These are phyloP conservation scores for Cynopterus brachyotis DNA, from an alignment of 2,113 vertebrate genomes.

Conservation along the genomic window DNA sequence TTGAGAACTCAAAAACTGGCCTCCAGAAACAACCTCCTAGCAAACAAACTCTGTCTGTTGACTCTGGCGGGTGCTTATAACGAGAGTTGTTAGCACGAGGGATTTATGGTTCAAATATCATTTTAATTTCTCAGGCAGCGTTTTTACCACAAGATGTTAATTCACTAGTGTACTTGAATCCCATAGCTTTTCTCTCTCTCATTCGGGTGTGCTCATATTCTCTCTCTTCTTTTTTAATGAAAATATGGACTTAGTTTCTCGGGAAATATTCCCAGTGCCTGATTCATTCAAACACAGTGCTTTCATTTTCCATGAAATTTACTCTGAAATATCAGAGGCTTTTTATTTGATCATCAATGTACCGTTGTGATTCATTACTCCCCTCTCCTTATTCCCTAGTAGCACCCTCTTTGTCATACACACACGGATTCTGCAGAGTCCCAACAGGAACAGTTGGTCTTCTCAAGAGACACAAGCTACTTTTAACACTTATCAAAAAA, in stretches of 20 bases:
- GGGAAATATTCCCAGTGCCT: slow-evolving; percentile 80
- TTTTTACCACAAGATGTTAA: slow-evolving; percentile 86
- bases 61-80: slow-evolving; percentile 84
- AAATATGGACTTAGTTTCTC: slow-evolving; percentile 82
- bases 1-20: slow-evolving; percentile 78
- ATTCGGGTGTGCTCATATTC: background rate
- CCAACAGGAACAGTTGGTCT: slow-evolving; percentile 29
- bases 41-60: slow-evolving; percentile 87
- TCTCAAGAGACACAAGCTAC: slow-evolving; percentile 13
- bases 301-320: slow-evolving; percentile 82
- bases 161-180: slow-evolving; percentile 80
- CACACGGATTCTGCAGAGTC: slow-evolving; percentile 57
- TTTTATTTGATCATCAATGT: slow-evolving; percentile 78
- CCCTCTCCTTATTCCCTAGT: slow-evolving; percentile 51
- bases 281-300: slow-evolving; percentile 78
- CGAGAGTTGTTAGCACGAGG: slow-evolving; percentile 84
- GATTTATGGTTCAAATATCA: slow-evolving; percentile 90
- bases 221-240: slow-evolving; percentile 49
- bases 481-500: slow-evolving; percentile 57
- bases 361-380: slow-evolving; percentile 80
- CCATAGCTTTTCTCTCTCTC: slow-evolving; percentile 48
- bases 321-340: slow-evolving; percentile 74
- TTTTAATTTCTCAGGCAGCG: slow-evolving; percentile 86
- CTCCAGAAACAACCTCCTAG: slow-evolving; percentile 83
- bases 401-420: slow-evolving; percentile 71